Base-by-base conservation (phyloP, 2,797 vertebrate species). In the Poecile montanus region DNA sequence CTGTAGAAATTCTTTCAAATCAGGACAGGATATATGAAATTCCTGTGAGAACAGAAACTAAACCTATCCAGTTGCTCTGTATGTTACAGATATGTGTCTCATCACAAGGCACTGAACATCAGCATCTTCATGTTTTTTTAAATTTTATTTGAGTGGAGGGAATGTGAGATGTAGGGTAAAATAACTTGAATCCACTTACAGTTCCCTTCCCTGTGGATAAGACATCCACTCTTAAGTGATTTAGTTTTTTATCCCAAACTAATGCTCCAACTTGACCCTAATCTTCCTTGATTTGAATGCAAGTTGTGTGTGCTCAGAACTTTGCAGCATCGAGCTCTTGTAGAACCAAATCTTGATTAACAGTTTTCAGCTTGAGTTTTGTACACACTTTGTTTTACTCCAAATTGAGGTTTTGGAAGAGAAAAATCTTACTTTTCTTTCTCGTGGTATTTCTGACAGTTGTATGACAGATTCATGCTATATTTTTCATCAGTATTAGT, bases 311-410 rank as follows among this genome's bases (percentile, higher is more conserved):
- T 58, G 36, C 32, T 85, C 71, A 40, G 44, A 63, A 48, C 21
- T 21, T 56, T 45, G 29, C 20, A 40, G 16, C 44, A 58, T 54
- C 29, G 54, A 44, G 18, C 44, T 78, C 23, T 47, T 58, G 9
- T 34, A 78, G n/a, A 51, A 12, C 12, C n/a, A 36, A 88, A 47
- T 58, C 5, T 2, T 45, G 44, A 57, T 5, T 57, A 58, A 29
- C 20, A 11, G 8, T 54, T 83, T 56, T 75, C 25, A 63, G 32
- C 13, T 36, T 42, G 45, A 42, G 3, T 79, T 32, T 58, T 47
- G 2, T 56, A 16, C 1, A 0, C 38, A 5, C 7, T 9, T 36
- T 29, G 4, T 23, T 74, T 70, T 74, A 45, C 14, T 44, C 30
- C 7, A 15, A 62, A 38, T 3, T 34, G 26, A 89, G n/a, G 7